phyloP scores from a whole-genome alignment of 2,888 invertebrate species.

The Lasioglossum calceatum region DNA sequence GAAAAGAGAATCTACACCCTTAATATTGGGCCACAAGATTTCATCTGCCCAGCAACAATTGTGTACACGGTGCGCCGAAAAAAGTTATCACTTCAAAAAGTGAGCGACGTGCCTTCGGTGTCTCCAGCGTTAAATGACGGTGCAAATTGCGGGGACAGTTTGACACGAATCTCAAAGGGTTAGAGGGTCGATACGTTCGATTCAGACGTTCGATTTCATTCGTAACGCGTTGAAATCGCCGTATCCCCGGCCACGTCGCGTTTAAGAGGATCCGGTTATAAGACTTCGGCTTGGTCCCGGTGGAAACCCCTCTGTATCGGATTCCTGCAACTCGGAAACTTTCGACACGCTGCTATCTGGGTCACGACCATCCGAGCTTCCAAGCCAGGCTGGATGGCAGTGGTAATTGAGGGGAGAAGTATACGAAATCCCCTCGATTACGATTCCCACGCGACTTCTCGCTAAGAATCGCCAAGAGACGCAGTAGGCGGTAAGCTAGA shows the following conservation, averaged over 20 bases:
- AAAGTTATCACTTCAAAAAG: too few relatives aligned
- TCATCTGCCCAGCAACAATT: too few relatives aligned
- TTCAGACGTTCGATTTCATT: neutral
- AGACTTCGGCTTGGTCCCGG: constrained; percentile 20
- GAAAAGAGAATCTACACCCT: too few relatives aligned
- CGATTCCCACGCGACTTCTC: constrained; percentile 36
- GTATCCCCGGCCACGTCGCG: neutral
- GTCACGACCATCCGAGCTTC: constrained; percentile 22
- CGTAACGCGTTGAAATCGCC: neutral
- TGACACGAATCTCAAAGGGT: neutral
- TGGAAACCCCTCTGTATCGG: constrained; percentile 22
- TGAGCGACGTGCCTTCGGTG: neutral
- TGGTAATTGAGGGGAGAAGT: constrained; percentile 39
- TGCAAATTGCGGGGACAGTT: neutral
- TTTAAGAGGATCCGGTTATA: constrained; percentile 32
- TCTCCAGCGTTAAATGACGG: neutral
- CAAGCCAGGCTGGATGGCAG: constrained; percentile 19
- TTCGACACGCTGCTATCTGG: constrained; percentile 38
- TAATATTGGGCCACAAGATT: too few relatives aligned
- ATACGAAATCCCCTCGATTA: constrained; percentile 27
- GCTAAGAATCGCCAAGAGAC: constrained; percentile 40
- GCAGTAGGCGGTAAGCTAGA: constrained; percentile 82
- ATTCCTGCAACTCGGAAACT: constrained; percentile 54
- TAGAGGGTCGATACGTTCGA: neutral
- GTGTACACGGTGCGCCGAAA: too few relatives aligned